phyloP scores from a whole-genome alignment of 2,888 invertebrate genomes.

The Eupithecia insigniata region DNA sequence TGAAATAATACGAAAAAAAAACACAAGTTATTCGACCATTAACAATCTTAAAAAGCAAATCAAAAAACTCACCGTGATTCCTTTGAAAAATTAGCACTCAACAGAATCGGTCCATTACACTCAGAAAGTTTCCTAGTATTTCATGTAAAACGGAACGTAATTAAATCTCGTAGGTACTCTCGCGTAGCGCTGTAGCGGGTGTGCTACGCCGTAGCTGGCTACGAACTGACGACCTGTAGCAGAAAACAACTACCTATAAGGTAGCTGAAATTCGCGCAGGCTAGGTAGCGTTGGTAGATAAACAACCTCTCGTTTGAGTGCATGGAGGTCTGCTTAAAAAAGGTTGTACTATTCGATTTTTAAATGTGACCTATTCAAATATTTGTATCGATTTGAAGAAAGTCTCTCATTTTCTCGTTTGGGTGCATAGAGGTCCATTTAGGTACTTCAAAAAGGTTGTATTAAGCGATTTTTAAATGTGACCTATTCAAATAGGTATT shows the following conservation, averaged over 20 bases:
- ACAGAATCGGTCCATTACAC: slow-evolving; percentile 3
- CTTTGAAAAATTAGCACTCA: slow-evolving; percentile 11
- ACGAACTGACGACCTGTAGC: slow-evolving; percentile 67
- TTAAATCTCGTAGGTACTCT: slow-evolving; percentile 4
- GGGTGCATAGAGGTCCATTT: background rate
- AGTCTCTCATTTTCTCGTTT: background rate
- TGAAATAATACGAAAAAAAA: background rate
- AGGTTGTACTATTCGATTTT: background rate
- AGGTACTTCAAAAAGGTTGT: background rate
- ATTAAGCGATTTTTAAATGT: background rate
- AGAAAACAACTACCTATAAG: background rate
- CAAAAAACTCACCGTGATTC: slow-evolving; percentile 17
- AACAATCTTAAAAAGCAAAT: background rate
- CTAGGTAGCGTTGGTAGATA: background rate
- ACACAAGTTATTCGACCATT: background rate
- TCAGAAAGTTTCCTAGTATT: background rate
- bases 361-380: background rate
- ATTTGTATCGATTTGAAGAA: background rate
- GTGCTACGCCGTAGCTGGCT: slow-evolving; percentile 65
- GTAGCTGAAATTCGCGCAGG: slow-evolving; percentile 49
- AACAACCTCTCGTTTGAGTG: background rate
- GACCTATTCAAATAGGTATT: background rate
- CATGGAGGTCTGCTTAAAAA: background rate
- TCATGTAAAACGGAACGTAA: background rate
- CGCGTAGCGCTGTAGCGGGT: slow-evolving; percentile 49